Evolutionary conservation across 1,140 invertebrate genomes (phyloP).

Genomic region (Dolichoris vasculosae): DNA sequence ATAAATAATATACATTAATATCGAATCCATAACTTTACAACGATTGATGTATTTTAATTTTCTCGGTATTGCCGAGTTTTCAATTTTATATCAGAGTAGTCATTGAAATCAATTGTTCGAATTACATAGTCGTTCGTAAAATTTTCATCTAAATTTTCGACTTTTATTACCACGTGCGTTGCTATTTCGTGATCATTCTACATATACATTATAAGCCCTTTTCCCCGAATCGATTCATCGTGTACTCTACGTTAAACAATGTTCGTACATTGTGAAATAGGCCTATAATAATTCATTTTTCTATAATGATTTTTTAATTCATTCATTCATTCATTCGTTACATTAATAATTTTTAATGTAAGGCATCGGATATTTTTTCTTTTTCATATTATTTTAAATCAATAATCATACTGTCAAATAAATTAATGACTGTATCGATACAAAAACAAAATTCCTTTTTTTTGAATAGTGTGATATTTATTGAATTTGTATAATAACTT

Average conservation of each 20-base stretch:
- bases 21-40: not conserved
- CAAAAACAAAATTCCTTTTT: not conserved
- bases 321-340: not conserved
- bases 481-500: constrained; percentile 19
- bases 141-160: too few relatives aligned
- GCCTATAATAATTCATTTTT: too few relatives aligned
- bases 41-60: not conserved
- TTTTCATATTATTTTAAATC: too few relatives aligned
- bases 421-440: too few relatives aligned
- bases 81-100: not conserved
- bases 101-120: not conserved
- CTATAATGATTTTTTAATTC: not conserved
- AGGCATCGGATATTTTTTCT: too few relatives aligned
- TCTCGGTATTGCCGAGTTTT: not conserved
- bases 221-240: not conserved
- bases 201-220: not conserved
- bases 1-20: not conserved
- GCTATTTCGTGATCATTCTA: not conserved
- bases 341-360: too few relatives aligned
- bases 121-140: not conserved
- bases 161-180: not conserved
- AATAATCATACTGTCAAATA: too few relatives aligned
- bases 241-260: too few relatives aligned
- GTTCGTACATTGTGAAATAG: too few relatives aligned
- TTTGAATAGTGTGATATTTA: not conserved